Evolutionary conservation across 2,888 invertebrate genomes (phyloP), one percentile per base, ranked within the genome.

Genomic region (Eupithecia inturbata): DNA sequence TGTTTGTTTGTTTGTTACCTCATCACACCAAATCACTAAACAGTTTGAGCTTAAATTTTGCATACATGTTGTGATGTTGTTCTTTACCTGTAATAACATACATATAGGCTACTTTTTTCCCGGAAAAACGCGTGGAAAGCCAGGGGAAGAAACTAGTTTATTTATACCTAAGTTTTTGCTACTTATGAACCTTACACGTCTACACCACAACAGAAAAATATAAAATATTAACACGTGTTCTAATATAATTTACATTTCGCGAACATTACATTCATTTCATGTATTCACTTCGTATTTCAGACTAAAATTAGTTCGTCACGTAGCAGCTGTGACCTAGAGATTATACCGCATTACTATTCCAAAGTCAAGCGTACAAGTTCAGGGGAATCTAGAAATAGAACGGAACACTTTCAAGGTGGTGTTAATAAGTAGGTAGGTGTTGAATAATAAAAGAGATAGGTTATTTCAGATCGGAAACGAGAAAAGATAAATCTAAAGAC

Each of bases 301-400:
- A 10, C 45, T 41, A 19, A 28, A 26, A 31, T 28, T 19, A 36
- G n/a, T 31, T 16, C 36, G 22, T 22, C 36, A 36, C 26, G 57
- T 36, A n/a, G 22, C 33, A 36, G 12, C 67, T n/a, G 62, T 62
- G 71, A 67, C 71, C 71, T 71, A 71, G 64, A 64, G 36, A 64
- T 64, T 64, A 64, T 64, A 12, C 64, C 62, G 31, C 71, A 71
- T 71, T 71, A 71, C 62, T 67, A 71, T 71, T 67, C 67, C 31
- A 66, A 57, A 33, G 60, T 31, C 19, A 57, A 62, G 22, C 67
- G 71, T 7, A 16, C 71, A 67, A 71, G 66, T 63, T 19, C 63
- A 63, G n/a, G 1, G 10, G 9, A 9, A n/a, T n/a, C 64, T 36
- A 36, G 31, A 64, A 64, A 64, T 64, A 64, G 64, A n/a, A 33